Conservation (phyloP, 1,140 invertebrate genomes). For the Augochlora pura region DNA sequence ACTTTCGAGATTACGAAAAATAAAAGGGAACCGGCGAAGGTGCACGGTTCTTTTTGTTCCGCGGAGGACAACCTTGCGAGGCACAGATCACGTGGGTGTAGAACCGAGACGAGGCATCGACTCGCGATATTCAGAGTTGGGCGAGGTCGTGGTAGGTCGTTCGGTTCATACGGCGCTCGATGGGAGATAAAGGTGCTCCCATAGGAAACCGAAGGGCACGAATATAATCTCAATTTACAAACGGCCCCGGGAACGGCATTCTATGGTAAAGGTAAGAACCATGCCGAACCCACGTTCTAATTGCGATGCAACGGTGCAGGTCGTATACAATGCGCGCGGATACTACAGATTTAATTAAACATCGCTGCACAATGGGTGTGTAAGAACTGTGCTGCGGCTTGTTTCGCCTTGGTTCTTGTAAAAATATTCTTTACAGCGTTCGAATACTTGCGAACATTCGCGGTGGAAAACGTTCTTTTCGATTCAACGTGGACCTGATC, state of each 20-base stretch:
- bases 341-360: conserved; percentile 7
- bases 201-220: conserved; percentile 38
- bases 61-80: conserved; percentile 54
- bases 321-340: background rate
- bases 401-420: no score
- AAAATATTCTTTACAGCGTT: no score
- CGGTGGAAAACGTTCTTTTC: no score
- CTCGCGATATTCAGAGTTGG: conserved; percentile 54
- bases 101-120: conserved; percentile 51
- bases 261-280: conserved; percentile 11
- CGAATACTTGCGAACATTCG: no score
- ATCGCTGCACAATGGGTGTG: background rate
- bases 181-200: conserved; percentile 50
- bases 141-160: conserved; percentile 62
- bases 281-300: conserved; percentile 31
- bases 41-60: conserved; percentile 48
- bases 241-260: conserved; percentile 24
- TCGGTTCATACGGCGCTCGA: conserved; percentile 34
- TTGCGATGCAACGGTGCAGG: conserved; percentile 5
- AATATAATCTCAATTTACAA: conserved; percentile 34
- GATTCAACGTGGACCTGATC: no score
- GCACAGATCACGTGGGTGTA: conserved; percentile 59
- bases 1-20: conserved; percentile 7
- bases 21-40: background rate
- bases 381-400: no score